Evolutionary conservation across 2,888 invertebrate genomes (phyloP).

Genomic region (Leptogaster cylindrica): DNA sequence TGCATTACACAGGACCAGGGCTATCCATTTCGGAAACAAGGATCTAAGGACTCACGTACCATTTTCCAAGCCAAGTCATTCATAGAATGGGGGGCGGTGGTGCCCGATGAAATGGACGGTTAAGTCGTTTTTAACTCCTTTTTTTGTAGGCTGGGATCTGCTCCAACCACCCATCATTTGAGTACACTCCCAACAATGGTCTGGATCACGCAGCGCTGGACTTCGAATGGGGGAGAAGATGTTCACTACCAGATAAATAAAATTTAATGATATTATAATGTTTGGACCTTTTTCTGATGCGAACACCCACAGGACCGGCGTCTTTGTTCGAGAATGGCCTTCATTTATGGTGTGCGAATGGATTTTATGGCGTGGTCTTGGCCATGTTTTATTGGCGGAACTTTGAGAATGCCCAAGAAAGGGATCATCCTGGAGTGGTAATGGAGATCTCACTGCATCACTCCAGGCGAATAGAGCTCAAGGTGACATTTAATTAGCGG

Average conservation of each 20-base stretch:
- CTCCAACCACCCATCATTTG: too few relatives aligned
- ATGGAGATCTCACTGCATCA: too few relatives aligned
- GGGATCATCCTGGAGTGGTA: too few relatives aligned
- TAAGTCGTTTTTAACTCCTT: slow-evolving; percentile 42
- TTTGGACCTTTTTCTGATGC: slow-evolving; percentile 34
- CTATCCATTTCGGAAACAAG: slow-evolving; percentile 45
- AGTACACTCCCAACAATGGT: neutral
- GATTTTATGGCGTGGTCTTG: slow-evolving; percentile 47
- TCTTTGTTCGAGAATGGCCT: slow-evolving; percentile 32
- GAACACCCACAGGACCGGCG: slow-evolving; percentile 3
- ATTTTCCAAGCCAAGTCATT: slow-evolving; percentile 9
- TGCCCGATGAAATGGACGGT: slow-evolving; percentile 42
- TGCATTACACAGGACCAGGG: slow-evolving; percentile 46
- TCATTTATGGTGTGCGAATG: slow-evolving; percentile 42
- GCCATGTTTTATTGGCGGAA: slow-evolving; percentile 45
- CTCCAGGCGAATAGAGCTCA: too few relatives aligned
- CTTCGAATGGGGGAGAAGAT: neutral
- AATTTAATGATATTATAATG: slow-evolving; percentile 47
- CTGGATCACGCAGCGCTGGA: slow-evolving; percentile 13
- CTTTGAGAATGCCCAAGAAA: too few relatives aligned
- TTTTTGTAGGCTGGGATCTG: slow-evolving; percentile 2
- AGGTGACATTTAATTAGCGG: too few relatives aligned
- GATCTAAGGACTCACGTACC: slow-evolving; percentile 39
- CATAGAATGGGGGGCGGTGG: neutral
- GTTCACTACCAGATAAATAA: slow-evolving; percentile 43